Evolutionary conservation across 2,888 invertebrate genomes (phyloP), one percentile per base, ranked within the genome.

Genomic region (Caenorhabditis wallacei): DNA sequence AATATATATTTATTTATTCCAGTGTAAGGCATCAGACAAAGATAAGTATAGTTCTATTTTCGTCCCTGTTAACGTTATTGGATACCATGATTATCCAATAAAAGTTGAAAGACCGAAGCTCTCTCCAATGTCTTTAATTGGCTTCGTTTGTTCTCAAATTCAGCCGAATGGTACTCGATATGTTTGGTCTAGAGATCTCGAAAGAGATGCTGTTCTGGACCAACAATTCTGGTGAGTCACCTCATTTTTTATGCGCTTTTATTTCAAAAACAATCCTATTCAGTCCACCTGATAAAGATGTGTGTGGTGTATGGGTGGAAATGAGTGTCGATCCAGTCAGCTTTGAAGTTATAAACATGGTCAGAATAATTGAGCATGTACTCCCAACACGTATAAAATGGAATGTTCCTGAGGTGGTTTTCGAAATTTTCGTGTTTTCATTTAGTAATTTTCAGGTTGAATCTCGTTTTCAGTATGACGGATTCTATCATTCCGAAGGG

Each of bases 11-110:
- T 1, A 10, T 48, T n/a, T 20, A 30, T 59, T 80, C 43, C 18
- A 80, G 72, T 57, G 71, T 35, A 48, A n/a, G 30, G 46, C 61
- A 18, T 79, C 79, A 1, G 54, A 59, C n/a, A 5, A 35, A 0
- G 24, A 56, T 22, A 20, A 64, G 13, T 56, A 20, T 16, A 37
- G 7, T 8, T 72, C 80, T 4, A 43, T 80, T n/a, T 80, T 80
- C n/a, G 59, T 68, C 0, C 80, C 80, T 0, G 18, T 7, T 1
- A 64, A 35, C 1, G 18, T 79, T 3, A 11, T 79, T 0, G 26
- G 30, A 0, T 70, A 70, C 26, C 3, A 57, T 13, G 75, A 66
- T 13, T 37, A 24, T 0, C 54, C 46, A 8, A 40, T 18, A 4
- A 4, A n/a, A 30, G 26, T 22, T 5, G 30, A 61, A 18, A 35